phyloP scores from a whole-genome alignment of 2,888 invertebrate genomes.

The Hyposoter didymator region DNA sequence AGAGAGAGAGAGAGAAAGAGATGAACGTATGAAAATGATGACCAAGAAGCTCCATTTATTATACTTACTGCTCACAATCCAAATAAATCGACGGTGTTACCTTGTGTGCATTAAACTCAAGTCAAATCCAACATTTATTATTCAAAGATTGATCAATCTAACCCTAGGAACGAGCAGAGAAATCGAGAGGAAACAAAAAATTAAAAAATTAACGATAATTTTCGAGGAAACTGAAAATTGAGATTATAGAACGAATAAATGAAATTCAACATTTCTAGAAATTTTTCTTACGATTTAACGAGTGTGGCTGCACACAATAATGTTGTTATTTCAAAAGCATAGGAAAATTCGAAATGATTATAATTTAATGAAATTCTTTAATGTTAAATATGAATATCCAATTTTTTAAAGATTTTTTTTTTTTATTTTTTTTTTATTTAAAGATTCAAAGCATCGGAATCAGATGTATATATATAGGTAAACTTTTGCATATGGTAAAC shows the following conservation, averaged over 20 bases:
- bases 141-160: neutral
- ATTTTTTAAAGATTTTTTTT: too few relatives aligned
- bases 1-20: slow-evolving; percentile 83
- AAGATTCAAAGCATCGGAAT: too few relatives aligned
- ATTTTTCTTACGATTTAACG: too few relatives aligned
- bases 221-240: neutral
- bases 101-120: neutral
- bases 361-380: too few relatives aligned
- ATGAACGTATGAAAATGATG: slow-evolving; percentile 84
- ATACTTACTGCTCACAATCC: slow-evolving; percentile 7
- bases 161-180: neutral
- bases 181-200: neutral
- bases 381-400: too few relatives aligned
- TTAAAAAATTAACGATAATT: neutral
- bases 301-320: too few relatives aligned
- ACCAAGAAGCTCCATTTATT: slow-evolving; percentile 82
- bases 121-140: neutral
- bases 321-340: too few relatives aligned
- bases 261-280: too few relatives aligned
- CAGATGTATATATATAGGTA: too few relatives aligned
- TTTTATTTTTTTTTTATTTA: too few relatives aligned
- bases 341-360: too few relatives aligned
- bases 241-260: neutral
- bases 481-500: too few relatives aligned
- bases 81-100: neutral